Evolutionary conservation across 1,140 invertebrate genomes (phyloP), one percentile per base, ranked within the genome.

Genomic region (Aphelenchoides avenae): DNA sequence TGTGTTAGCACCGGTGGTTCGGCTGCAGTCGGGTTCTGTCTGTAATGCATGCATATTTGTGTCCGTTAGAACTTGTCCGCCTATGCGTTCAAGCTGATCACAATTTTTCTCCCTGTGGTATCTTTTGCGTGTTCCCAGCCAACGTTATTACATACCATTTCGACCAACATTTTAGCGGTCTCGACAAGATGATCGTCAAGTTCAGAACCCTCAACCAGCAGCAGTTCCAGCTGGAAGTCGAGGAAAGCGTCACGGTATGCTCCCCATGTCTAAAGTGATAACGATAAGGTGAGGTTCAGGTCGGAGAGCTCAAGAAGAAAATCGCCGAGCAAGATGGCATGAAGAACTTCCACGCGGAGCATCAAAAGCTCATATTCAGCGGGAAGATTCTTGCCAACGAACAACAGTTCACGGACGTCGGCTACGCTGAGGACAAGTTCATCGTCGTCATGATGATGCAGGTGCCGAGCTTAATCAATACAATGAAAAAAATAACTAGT

Each of bases 331-430:
- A 46, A 5, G 57, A 56, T 33, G 71, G 72, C 1, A 52, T 52
- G 4, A 37, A 61, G 15, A 53, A 70, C 11, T 74, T 41, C 33
- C 47, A 54, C 5, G 61, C 62, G 18, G 75, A 76, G 1, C 18
- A 48, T 13, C 68, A 73, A 47, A 75, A 75, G 29, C 51, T 75
- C 3, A 77, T 75, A 30, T 75, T 72, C 55, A 76, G 73, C 34
- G 73, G 73, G 37, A 77, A 77, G 54, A 52, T 74, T 51, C 54
- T 75, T 9, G 58, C 58, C 1, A 70, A 75, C 36, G 29, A 37
- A 6, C 26, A 42, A n/a, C 60, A 49, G 9, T 40, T 75, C 7
- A 50, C 41, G n/a, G 52, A 62, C 13, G 18, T 67, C 15, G 64
- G 59, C 15, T 34, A 75, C 42, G 68, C 61, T 37, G 3, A 41